Evolutionary conservation across 2,888 invertebrate genomes (phyloP), one percentile per base, ranked within the genome.

Genomic region (Oxytorus armatus): DNA sequence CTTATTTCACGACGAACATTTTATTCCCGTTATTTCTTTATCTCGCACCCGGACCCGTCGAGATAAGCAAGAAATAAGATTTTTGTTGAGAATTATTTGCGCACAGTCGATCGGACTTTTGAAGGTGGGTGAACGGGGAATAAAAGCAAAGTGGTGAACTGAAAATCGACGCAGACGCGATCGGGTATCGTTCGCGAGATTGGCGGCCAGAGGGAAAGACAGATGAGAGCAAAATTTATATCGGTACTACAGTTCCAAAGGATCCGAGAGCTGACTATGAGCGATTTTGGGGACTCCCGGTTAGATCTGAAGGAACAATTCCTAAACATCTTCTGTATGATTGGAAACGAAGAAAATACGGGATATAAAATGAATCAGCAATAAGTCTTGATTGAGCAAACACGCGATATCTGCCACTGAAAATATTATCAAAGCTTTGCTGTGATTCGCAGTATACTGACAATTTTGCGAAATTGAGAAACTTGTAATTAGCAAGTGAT

Each of bases 51-150:
- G 11, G 3, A 29, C 18, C n/a, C n/a, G n/a, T 3, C 8, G 33
- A 23, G 51, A 65, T 65, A 59, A 72, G 59, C 42, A n/a, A 29
- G 57, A 72, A 73, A 66, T 73, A 53, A 66, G 72, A 36, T 77
- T 73, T 65, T 21, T 66, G 33, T 33, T 3, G 33, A 36, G 51
- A 39, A 77, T 73, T 44, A 73, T 68, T 77, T 65, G 55, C 42
- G 10, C 10, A 51, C n/a, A n/a, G 49, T 29, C 29, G 4, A 39
- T 21, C 66, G 42, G 57, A 59, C 55, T 18, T 68, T 8, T 16
- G 39, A 68, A 77, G 73, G 59, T 77, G 66, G 66, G 36, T 10
- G 33, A 36, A 21, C 42, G 3, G 29, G 36, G 39, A 51, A 49
- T 51, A 49, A 21, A 21, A 11, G n/a, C n/a, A 21, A n/a, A 55